Conservation (phyloP, 2,888 invertebrate species). For the Athalia cordata region DNA sequence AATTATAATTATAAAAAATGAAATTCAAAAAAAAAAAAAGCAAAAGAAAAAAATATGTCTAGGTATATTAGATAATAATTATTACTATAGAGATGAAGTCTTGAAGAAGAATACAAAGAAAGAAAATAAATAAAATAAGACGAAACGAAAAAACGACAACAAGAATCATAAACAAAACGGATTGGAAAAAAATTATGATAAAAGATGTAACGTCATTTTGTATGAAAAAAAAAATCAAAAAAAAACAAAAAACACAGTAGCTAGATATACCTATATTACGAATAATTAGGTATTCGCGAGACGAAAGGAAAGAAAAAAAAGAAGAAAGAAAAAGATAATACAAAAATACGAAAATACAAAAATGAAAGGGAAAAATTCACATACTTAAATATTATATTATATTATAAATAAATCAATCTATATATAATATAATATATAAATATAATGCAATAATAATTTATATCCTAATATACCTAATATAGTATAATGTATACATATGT, state of each 20-base stretch:
- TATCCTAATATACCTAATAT: slow-evolving; percentile 11
- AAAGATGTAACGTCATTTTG: too few relatives aligned
- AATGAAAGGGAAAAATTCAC: background rate
- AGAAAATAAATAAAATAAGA: background rate
- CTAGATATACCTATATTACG: too few relatives aligned
- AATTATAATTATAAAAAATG: too few relatives aligned
- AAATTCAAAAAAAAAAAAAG: background rate
- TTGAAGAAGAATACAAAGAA: background rate
- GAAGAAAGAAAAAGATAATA: too few relatives aligned
- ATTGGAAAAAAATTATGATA: background rate
- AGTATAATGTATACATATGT: background rate
- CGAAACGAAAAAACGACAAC: background rate
- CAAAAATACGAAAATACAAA: background rate
- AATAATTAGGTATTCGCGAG: too few relatives aligned
- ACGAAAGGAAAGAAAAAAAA: background rate
- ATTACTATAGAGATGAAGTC: background rate
- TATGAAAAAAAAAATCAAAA: too few relatives aligned
- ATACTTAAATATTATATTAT: background rate
- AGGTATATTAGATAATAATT: background rate
- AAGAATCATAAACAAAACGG: background rate
- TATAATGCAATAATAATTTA: slow-evolving; percentile 12
- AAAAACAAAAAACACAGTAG: too few relatives aligned
- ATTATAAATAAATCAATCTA: background rate
- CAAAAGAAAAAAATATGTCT: background rate
- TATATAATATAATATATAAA: background rate